Base-by-base conservation (phyloP, 2,888 invertebrate species). In the Margaritifera margaritifera region DNA sequence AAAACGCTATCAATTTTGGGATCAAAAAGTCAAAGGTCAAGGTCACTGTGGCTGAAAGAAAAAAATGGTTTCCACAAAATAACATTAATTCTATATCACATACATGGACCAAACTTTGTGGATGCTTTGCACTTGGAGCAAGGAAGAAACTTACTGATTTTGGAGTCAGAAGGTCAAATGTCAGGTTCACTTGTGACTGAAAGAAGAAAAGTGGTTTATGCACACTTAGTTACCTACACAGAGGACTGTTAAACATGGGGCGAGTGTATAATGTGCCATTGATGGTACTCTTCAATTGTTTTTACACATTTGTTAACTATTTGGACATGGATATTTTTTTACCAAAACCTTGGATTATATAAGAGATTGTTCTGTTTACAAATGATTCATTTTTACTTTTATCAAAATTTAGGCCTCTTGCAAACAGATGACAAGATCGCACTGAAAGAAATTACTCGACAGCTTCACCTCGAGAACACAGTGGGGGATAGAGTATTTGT, bases 371-470 rank as follows among this genome's bases (percentile, higher is more conserved):
- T 59, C 24, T 24, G 20, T 20, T 25, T 2, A 59, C n/a, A 55
- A 55, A 8, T 24, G 55, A n/a, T 55, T 55, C 1, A 19, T 55
- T 55, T 53, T 11, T 55, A 55, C n/a, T 22, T 24, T 22, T 55
- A 24, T 55, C 57, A 66, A 64, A 50, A 72, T 77, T 50, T 59
- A 77, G 91, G 91, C 25, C 78, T 96, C n/a, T 90, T 97, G 50
- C 97, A 98, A 81, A 95, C 94, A n/a, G 95, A 97, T 90, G 97
- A 97, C 88, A 93, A 94, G 79, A 91, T 95, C 63, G 95, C 97
- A 0, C 90, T 98, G 2, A 95, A 94, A 88, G 93, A 95, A 80
- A 95, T 95, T 3, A 95, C 97, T 0, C 91, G 93, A 63, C 94
- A 92, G 77, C 81, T 92, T 93, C 93, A 95, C 81, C 89, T 97